phyloP scores from a whole-genome alignment of 2,797 vertebrate genomes.

The Falco cherrug region DNA sequence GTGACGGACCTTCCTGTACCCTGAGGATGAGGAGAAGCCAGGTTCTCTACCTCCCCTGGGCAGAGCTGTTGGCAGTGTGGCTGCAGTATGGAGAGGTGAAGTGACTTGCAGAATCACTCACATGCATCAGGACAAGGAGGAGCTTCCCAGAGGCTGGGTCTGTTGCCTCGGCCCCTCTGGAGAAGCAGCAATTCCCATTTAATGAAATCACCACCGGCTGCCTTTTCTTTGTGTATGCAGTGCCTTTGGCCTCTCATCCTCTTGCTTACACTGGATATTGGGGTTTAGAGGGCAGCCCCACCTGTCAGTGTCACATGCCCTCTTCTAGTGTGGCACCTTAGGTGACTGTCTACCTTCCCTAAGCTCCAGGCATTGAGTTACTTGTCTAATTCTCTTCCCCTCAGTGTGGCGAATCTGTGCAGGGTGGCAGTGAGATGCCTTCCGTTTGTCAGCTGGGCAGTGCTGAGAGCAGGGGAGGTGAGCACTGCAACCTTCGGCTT shows the following conservation, averaged over 20 bases:
- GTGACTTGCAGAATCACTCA: too few relatives aligned
- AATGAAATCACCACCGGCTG: background rate
- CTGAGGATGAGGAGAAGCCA: background rate
- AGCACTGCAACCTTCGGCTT: background rate
- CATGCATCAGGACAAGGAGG: rapidly evolving
- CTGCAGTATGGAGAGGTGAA: rapidly evolving
- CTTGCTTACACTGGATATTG: rapidly evolving
- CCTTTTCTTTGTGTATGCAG: background rate
- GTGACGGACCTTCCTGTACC: background rate
- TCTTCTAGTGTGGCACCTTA: background rate
- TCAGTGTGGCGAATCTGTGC: background rate
- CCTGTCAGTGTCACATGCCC: background rate
- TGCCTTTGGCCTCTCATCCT: background rate
- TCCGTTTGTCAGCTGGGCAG: rapidly evolving
- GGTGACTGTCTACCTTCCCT: background rate
- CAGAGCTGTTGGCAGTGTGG: rapidly evolving
- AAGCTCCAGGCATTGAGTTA: background rate
- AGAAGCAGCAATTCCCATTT: background rate
- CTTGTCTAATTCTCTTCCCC: background rate
- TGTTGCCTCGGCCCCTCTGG: background rate
- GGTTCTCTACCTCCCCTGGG: background rate
- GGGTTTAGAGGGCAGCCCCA: background rate
- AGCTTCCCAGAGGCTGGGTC: background rate
- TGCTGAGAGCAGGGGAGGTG: background rate
- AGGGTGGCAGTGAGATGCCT: rapidly evolving